Evolutionary conservation across 2,113 vertebrate genomes (phyloP).

Genomic region (Oophaga pumilio): DNA sequence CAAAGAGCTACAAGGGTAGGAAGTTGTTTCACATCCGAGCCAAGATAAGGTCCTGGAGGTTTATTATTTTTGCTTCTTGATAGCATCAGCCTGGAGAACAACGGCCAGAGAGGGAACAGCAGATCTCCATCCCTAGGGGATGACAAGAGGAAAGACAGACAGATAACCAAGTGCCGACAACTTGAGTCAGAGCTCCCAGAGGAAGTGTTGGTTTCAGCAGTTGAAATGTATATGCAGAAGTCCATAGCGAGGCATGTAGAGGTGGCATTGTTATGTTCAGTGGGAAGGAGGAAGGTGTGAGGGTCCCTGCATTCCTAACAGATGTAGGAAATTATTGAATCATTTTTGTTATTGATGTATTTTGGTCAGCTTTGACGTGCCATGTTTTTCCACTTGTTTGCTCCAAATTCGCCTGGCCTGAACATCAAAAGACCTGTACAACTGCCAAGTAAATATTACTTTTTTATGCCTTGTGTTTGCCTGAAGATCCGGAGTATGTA

Average conservation of each 20-base stretch:
- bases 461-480: constrained; percentile 61
- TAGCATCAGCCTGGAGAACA: constrained; percentile 79
- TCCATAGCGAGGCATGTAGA: constrained; percentile 71
- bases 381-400: constrained; percentile 70
- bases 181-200: constrained; percentile 77
- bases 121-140: constrained; percentile 68
- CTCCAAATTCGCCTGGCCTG: constrained; percentile 66
- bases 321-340: constrained; percentile 70
- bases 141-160: constrained; percentile 70
- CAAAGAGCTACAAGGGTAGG: constrained; percentile 72
- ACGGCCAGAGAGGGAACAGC: constrained; percentile 67
- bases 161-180: constrained; percentile 76
- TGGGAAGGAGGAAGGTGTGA: constrained; percentile 61
- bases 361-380: constrained; percentile 69
- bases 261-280: constrained; percentile 71
- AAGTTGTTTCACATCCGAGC: constrained; percentile 85
- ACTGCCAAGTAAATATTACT: constrained; percentile 63
- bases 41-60: constrained; percentile 85
- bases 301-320: constrained; percentile 66
- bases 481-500: constrained; percentile 41
- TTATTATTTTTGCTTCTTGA: constrained; percentile 85
- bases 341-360: constrained; percentile 67
- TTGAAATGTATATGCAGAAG: constrained; percentile 73
- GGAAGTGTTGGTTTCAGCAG: constrained; percentile 78
- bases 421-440: constrained; percentile 69